A percentile compares a stretch with the other conserved stretches of the same genome.
Conservation (phyloP, 2,113 vertebrate genomes). For the Bungarus multicinctus region DNA sequence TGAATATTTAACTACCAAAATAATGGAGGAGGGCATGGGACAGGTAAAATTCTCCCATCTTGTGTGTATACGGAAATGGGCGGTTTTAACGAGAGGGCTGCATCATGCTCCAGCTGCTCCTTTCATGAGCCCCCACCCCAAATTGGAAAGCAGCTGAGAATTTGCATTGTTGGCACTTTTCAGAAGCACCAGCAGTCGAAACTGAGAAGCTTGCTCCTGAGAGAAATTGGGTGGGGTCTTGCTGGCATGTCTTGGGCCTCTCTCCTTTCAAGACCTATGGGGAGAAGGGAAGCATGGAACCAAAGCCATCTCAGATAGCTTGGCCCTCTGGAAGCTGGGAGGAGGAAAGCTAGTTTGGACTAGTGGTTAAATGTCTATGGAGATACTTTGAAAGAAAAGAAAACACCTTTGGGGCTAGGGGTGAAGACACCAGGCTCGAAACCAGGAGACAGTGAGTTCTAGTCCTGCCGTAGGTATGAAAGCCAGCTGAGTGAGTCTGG, state of each 20-base stretch:
- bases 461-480: too few relatives aligned
- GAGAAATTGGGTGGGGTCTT: neutral
- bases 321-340: neutral
- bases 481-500: too few relatives aligned
- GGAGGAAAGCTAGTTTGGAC: neutral
- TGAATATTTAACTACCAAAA: conserved; percentile 99
- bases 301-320: neutral
- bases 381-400: neutral
- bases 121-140: neutral
- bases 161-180: neutral
- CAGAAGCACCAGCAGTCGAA: neutral
- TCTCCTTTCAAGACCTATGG: too few relatives aligned
- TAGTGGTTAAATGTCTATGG: neutral
- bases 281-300: neutral
- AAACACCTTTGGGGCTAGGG: neutral
- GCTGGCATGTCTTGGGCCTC: neutral
- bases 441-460: neutral
- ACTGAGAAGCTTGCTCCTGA: too few relatives aligned
- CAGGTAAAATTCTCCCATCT: conserved; percentile 77
- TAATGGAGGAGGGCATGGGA: conserved; percentile 99
- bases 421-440: neutral
- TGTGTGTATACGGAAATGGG: neutral
- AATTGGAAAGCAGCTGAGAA: neutral
- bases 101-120: neutral
- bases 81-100: too few relatives aligned